phyloP scores from a whole-genome alignment of 2,113 vertebrate species.

The Diglossa brunneiventris region DNA sequence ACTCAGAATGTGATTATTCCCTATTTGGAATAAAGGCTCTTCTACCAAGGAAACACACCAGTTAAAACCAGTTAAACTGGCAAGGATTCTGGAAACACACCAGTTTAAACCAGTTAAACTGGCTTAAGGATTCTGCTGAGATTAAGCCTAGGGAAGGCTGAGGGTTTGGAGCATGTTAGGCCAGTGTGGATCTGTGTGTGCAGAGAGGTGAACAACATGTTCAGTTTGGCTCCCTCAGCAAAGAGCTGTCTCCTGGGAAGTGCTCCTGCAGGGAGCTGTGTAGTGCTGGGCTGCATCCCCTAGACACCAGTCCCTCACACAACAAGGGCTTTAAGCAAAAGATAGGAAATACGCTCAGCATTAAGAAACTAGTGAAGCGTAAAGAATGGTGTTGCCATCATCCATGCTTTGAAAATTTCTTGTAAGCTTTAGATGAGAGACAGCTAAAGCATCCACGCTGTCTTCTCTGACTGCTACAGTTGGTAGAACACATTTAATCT shows the following conservation, averaged over 20 bases:
- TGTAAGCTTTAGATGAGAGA: neutral
- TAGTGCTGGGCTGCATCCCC: neutral
- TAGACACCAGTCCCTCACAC: neutral
- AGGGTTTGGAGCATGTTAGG: neutral
- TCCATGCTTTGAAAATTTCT: neutral
- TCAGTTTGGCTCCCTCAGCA: neutral
- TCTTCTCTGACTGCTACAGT: neutral
- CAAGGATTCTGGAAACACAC: neutral
- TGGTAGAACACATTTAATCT: neutral
- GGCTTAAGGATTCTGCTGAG: neutral
- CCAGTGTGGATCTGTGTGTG: accelerated
- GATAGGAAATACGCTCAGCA: neutral
- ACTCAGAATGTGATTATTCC: neutral
- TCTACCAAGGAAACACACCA: neutral
- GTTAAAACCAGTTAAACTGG: neutral
- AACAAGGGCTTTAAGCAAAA: neutral
- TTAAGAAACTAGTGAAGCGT: neutral
- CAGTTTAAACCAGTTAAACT: neutral
- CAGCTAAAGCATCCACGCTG: neutral
- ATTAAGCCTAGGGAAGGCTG: neutral
- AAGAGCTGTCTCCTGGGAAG: neutral
- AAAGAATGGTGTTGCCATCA: neutral
- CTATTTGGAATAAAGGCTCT: neutral
- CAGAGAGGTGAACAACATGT: neutral
- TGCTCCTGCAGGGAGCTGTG: neutral